These are phyloP conservation scores for Mesocentrotus franciscanus DNA, from an alignment of 53 echinoderm and acorn worm species.

Conservation along the genomic window DNA sequence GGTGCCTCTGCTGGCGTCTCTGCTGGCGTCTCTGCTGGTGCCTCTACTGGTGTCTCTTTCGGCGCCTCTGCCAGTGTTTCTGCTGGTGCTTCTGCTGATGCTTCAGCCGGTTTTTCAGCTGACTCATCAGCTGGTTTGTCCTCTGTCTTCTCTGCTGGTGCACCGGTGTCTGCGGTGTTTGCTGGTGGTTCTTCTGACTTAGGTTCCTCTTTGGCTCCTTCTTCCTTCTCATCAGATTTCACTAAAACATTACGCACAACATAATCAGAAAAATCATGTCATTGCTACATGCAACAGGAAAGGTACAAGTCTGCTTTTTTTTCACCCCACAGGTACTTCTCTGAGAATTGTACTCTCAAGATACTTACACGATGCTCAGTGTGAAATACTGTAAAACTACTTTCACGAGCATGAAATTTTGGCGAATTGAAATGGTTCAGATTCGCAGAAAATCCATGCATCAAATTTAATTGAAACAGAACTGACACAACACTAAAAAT, in stretches of 20 bases:
- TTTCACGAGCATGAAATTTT: too few species aligned
- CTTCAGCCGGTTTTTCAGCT: constrained; percentile 10
- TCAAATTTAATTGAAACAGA: too few species aligned
- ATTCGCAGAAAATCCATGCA: too few species aligned
- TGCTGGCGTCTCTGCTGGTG: neutral
- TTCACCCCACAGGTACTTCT: too few species aligned
- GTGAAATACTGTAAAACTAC: too few species aligned
- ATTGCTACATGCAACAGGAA: neutral
- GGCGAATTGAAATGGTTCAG: too few species aligned
- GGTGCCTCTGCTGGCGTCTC: constrained; percentile 2
- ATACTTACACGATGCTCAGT: too few species aligned
- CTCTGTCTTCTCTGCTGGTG: constrained; percentile 68
- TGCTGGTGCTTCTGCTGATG: constrained; percentile 19
- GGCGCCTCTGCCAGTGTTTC: neutral
- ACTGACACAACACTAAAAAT: too few species aligned
- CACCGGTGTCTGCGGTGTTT: constrained; percentile 57
- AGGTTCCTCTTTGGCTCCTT: constrained; percentile 50
- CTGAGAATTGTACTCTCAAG: too few species aligned
- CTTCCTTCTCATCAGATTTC: constrained; percentile 47
- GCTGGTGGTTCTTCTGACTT: constrained; percentile 51
- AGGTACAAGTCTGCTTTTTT: neutral
- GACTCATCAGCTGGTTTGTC: constrained; percentile 27
- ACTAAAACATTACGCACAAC: neutral
- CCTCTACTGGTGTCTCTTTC: neutral
- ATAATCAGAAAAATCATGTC: neutral